A percentile compares a stretch with the other conserved stretches of the same genome.
Evolutionary conservation across 2,797 vertebrate species (phyloP).

Genomic region (Ctenopoma kingsleyae): DNA sequence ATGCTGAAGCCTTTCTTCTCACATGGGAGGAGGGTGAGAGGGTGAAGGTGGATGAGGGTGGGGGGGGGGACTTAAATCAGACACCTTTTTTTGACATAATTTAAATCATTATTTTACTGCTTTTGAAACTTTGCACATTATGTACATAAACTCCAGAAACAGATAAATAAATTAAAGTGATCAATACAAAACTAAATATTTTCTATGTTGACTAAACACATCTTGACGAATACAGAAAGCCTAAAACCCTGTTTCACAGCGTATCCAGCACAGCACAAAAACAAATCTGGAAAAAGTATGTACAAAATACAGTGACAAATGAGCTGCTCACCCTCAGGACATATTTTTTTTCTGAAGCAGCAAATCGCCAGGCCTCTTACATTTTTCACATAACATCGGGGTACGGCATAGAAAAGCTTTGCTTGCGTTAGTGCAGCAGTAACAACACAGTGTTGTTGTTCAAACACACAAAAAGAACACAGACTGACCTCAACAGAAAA

Average conservation of each 20-base stretch:
- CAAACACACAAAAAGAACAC: conserved; percentile 82
- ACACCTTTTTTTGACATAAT: conserved; percentile 78
- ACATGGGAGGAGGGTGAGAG: conserved; percentile 2
- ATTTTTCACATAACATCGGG: conserved; percentile 74
- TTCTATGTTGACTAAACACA: conserved; percentile 93
- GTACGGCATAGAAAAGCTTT: conserved; percentile 75
- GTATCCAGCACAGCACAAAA: conserved; percentile 92
- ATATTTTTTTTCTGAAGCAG: conserved; percentile 71
- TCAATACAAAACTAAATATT: conserved; percentile 99
- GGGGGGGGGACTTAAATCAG: conserved; percentile 55
- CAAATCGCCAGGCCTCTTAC: conserved; percentile 71
- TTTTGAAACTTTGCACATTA: conserved; percentile 93
- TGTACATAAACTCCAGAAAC: conserved; percentile 93
- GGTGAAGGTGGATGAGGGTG: background rate
- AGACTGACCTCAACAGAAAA: conserved; percentile 75
- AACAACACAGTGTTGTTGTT: conserved; percentile 77
- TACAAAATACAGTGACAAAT: conserved; percentile 82
- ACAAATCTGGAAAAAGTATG: conserved; percentile 81
- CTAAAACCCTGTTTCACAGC: conserved; percentile 94
- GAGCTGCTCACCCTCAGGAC: conserved; percentile 69
- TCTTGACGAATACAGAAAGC: conserved; percentile 90
- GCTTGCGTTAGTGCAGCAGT: conserved; percentile 80
- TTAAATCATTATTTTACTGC: conserved; percentile 97
- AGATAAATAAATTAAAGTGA: conserved; percentile 98
- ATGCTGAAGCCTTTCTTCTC: conserved; percentile 51